phyloP scores from a whole-genome alignment of 2,888 invertebrate genomes.

The Lochmaea capreae region DNA sequence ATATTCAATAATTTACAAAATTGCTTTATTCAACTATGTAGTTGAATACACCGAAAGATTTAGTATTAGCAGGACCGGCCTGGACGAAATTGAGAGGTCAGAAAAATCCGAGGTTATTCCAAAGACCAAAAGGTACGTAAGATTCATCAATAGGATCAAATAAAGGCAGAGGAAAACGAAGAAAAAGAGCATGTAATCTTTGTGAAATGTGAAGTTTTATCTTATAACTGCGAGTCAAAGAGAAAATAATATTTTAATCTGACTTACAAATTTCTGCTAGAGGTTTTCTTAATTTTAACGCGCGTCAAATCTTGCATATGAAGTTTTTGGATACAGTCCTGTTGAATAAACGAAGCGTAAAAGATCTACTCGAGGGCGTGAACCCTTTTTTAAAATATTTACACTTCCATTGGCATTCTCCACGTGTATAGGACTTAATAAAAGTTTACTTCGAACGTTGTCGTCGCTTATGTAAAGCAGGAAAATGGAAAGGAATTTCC shows the following conservation, averaged over 20 bases:
- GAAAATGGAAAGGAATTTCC: background rate
- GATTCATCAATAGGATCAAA: no score
- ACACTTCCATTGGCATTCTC: constrained; percentile 27
- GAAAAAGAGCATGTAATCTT: no score
- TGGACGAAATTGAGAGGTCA: background rate
- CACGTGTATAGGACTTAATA: background rate
- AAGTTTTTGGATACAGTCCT: background rate
- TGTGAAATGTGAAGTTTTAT: no score
- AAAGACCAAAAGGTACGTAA: no score
- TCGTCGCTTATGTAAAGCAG: constrained; percentile 9
- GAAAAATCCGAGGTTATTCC: no score
- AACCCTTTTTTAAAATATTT: constrained; percentile 19
- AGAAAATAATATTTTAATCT: no score
- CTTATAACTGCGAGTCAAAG: no score
- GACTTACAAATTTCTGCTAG: no score
- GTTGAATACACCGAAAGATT: background rate
- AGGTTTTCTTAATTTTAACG: no score
- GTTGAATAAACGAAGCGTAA: background rate
- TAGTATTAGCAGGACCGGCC: background rate
- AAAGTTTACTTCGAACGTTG: constrained; percentile 8
- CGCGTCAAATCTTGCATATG: no score
- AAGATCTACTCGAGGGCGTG: background rate
- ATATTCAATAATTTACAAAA: constrained; percentile 8
- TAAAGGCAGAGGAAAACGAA: no score
- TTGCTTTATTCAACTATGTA: background rate